Evolutionary conservation across 2,113 vertebrate species (phyloP).

Genomic region (Microtus pennsylvanicus): DNA sequence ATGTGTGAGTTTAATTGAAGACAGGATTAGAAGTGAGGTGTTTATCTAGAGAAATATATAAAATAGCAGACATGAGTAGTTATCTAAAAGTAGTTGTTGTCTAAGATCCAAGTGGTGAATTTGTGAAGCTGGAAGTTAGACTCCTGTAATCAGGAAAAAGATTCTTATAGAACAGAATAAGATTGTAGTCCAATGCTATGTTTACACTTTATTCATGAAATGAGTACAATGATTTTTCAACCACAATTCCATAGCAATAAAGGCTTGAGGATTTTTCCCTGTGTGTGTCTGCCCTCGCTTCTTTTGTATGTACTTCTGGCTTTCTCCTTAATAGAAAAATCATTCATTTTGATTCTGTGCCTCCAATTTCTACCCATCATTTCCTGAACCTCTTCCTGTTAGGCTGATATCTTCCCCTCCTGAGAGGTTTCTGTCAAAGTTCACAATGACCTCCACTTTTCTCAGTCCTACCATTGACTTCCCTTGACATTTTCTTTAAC

Average conservation of each 20-base stretch:
- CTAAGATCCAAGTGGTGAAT: not conserved
- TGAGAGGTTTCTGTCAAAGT: not conserved
- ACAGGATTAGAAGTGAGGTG: not conserved
- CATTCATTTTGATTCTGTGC: not conserved
- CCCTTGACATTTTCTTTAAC: slow-evolving; percentile 18
- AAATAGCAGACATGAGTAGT: not conserved
- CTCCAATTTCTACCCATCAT: not conserved
- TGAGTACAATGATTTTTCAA: not conserved
- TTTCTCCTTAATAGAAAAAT: not conserved
- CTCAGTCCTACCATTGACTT: not conserved
- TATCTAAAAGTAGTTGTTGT: not conserved
- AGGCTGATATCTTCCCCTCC: not conserved
- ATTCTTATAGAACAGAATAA: not conserved
- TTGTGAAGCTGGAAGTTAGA: not conserved
- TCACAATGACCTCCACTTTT: not conserved
- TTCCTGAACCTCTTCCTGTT: not conserved
- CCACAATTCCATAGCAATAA: not conserved
- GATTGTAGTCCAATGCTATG: not conserved
- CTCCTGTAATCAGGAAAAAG: not conserved
- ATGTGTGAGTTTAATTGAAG: not conserved
- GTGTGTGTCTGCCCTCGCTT: not conserved
- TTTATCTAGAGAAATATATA: not conserved
- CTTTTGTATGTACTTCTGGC: not conserved
- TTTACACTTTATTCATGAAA: not conserved
- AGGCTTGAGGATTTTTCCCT: not conserved